Evolutionary conservation across 2,888 invertebrate genomes (phyloP), one percentile per base, ranked within the genome.

Genomic region (Colletes collaris): DNA sequence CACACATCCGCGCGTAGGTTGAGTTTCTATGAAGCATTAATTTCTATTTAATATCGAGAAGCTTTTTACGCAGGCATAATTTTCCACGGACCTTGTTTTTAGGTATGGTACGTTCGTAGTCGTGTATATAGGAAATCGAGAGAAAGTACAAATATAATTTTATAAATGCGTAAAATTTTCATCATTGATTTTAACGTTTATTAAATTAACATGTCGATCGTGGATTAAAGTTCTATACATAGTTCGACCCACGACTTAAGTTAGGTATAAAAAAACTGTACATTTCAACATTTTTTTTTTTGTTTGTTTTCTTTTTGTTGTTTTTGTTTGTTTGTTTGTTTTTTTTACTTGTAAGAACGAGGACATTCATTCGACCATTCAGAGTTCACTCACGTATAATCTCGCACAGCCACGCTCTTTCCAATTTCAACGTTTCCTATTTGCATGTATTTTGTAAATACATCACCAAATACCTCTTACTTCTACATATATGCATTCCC

Each of bases 201-300:
- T 86, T 86, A 86, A 80, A 74, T 82, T 83, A 78, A 81, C 68
- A 64, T 79, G n/a, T 82, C n/a, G 7, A 79, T 76, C 67, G 75
- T 78, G 79, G 82, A 73, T 73, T 52, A 8, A 55, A 68, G 59
- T 64, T 66, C 52, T 69, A 67, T 66, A 86, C 79, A 79, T 68
- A 75, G 62, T 56, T 58, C 60, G 35, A 70, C n/a, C 67, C 81
- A 82, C 67, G 49, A 65, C 63, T 78, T 81, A 78, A 37, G 71
- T 82, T 84, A 68, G 66, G 79, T 87, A 86, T 86, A 87, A 86
- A 87, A 86, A 87, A 87, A 81, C 86, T 87, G 82, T 87, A 87
- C 86, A 87, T 60, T 79, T 71, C 35, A 84, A 77, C 59, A 72
- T 74, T 70, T 71, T 19, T 44, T 59, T 52, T 40, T 40, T 40